These are phyloP conservation scores for Adineta ricciae DNA, from an alignment of 2,888 invertebrate species.

Conservation along the genomic window DNA sequence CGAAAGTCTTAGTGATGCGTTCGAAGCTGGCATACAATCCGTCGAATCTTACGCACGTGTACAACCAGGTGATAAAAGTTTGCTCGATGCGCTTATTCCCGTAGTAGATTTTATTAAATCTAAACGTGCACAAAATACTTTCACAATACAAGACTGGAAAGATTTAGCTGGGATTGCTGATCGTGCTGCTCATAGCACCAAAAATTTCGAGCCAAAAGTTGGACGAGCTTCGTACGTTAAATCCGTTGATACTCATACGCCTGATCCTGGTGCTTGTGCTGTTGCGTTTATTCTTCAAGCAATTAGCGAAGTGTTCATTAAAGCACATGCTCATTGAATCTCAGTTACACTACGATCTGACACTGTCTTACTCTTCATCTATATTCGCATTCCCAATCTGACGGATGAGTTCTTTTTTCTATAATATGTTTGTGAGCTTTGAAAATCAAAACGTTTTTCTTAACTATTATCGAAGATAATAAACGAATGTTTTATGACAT, in stretches of 20 bases:
- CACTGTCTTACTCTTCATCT: neutral
- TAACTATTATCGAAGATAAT: too few species aligned
- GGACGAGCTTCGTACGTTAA: slow-evolving; percentile 66
- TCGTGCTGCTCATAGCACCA: slow-evolving; percentile 45
- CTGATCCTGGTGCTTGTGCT: slow-evolving; percentile 65
- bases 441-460: neutral
- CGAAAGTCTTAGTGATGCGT: slow-evolving; percentile 11
- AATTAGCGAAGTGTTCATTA: slow-evolving; percentile 41
- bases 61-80: slow-evolving; percentile 21
- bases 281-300: slow-evolving; percentile 59
- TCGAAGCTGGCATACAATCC: slow-evolving; percentile 24
- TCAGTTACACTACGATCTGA: neutral
- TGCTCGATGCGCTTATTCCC: slow-evolving; percentile 8
- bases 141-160: slow-evolving; percentile 14
- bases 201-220: slow-evolving; percentile 55
- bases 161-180: slow-evolving; percentile 38
- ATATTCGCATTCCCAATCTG: neutral
- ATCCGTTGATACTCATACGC: slow-evolving; percentile 42
- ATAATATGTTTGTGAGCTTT: neutral
- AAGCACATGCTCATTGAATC: neutral
- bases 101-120: slow-evolving; percentile 2
- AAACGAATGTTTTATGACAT: too few species aligned
- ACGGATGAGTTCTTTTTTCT: too few species aligned
- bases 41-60: slow-evolving; percentile 31
- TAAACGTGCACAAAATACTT: neutral